Evolutionary conservation across 1,140 invertebrate species (phyloP).

Genomic region (Papilio xuthus): DNA sequence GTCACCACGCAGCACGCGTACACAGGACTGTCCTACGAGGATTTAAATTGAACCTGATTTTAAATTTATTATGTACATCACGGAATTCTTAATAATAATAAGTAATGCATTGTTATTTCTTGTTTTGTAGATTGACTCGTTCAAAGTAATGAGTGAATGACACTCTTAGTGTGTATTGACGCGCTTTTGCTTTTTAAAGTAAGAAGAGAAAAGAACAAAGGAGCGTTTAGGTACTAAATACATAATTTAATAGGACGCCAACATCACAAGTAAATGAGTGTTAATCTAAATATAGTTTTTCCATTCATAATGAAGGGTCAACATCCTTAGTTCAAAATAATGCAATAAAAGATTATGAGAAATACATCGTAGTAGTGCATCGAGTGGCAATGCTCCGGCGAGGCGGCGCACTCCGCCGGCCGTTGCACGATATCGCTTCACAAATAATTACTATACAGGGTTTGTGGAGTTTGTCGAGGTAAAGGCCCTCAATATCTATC

Average conservation of each 20-base stretch:
- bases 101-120: background rate
- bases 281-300: no score
- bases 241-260: no score
- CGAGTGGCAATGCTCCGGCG: background rate
- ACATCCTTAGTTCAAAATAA: background rate
- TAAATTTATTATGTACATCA: background rate
- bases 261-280: no score
- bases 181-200: no score
- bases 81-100: background rate
- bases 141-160: no score
- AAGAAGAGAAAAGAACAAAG: no score
- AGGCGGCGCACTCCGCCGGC: background rate
- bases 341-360: background rate
- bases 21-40: background rate
- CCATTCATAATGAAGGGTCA: no score
- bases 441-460: background rate
- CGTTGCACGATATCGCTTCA: background rate
- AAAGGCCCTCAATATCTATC: no score
- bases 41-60: background rate
- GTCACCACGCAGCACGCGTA: background rate
- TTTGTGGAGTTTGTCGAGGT: no score
- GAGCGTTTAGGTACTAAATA: no score
- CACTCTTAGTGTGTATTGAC: no score
- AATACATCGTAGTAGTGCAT: background rate
- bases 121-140: no score